Evolutionary conservation across 2,113 vertebrate species (phyloP).

Genomic region (Chionodraco myersi): DNA sequence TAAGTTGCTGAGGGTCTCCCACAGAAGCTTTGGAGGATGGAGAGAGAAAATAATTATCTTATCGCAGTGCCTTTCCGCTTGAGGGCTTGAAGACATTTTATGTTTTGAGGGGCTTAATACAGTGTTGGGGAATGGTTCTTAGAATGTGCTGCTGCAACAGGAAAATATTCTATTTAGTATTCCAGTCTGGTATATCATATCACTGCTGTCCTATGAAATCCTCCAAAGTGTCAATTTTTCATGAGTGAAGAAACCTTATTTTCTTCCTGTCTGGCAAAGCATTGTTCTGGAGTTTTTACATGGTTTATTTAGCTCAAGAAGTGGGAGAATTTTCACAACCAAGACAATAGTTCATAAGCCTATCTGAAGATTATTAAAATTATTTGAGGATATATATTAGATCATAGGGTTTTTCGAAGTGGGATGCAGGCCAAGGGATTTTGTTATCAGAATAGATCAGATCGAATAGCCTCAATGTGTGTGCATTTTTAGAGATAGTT

Average conservation of each 20-base stretch:
- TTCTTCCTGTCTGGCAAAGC: not conserved
- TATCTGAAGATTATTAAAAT: not conserved
- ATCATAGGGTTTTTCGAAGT: too few relatives aligned
- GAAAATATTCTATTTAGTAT: not conserved
- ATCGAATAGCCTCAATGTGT: too few relatives aligned
- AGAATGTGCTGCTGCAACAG: not conserved
- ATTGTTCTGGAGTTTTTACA: not conserved
- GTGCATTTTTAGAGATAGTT: too few relatives aligned
- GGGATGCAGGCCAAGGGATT: too few relatives aligned
- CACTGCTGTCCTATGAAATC: not conserved
- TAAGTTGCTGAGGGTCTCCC: constrained; percentile 10
- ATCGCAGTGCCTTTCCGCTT: not conserved
- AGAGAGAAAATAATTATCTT: not conserved
- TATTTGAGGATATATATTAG: not conserved
- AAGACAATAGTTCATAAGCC: not conserved
- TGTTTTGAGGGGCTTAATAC: not conserved
- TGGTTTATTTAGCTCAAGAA: not conserved
- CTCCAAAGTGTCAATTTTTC: not conserved
- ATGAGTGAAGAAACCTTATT: not conserved
- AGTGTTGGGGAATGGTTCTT: not conserved
- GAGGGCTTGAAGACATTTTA: not conserved
- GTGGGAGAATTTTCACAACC: not conserved
- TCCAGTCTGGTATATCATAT: not conserved
- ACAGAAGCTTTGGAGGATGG: constrained; percentile 7
- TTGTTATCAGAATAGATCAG: too few relatives aligned